Base-by-base conservation (phyloP, 2,888 invertebrate species). In the Lithophane ornitopus region DNA sequence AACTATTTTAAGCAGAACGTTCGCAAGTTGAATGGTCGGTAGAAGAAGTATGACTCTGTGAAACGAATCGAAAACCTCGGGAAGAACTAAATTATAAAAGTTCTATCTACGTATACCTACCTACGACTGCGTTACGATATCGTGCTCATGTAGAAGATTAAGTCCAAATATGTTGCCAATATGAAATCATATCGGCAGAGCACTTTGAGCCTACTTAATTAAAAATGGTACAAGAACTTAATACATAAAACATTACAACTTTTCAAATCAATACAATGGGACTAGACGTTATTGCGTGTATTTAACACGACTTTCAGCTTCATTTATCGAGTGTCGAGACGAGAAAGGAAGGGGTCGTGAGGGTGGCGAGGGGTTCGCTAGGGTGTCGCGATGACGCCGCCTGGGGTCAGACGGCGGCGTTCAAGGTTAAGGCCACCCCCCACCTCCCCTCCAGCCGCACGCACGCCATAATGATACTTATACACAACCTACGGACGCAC, bases 341-440 rank as follows among this genome's bases (percentile, higher is more conserved):
- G 92, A 90, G 85, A 88, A 88, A 85, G 86, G 89, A 89, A 87
- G 85, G 90, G 91, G 87, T 84, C 87, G 86, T 68, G 78, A 84
- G 82, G 88, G 89, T 89, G 89, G 89, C 59, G 84, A 78, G 87
- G 84, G 65, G 65, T 22, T 65, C 28, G 28, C 61, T 84, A 81
- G 87, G 84, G 88, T 89, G 89, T 87, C 85, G 88, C 80, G 87
- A 89, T 90, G 89, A 89, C 89, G 91, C 89, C 81, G 90, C 85
- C 82, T 80, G 87, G 92, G 95, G 95, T 94, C 95, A 95, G 95
- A 95, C 94, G 93, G 92, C 91, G 93, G 91, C 93, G 92, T 95
- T 95, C 96, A 96, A 96, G 96, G 96, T 96, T 94, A 96, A 96
- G 96, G 96, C 93, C 95, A 89, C 90, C 90, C 91, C 75, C 46